Evolutionary conservation across 2,797 vertebrate genomes (phyloP), one percentile per base, ranked within the genome.

Genomic region (Eutrigla gurnardus): DNA sequence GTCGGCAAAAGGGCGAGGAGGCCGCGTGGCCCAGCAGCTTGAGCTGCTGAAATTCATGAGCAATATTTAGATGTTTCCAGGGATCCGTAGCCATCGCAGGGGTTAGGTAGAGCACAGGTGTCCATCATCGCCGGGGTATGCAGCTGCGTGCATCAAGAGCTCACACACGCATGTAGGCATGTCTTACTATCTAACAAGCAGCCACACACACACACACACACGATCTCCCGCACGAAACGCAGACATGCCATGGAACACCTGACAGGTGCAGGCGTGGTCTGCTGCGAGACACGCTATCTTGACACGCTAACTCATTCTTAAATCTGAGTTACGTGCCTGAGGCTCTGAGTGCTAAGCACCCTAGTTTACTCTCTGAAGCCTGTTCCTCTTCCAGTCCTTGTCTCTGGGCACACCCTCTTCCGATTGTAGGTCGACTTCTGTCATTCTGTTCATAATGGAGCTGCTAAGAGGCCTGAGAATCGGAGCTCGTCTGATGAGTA

Each of bases 281-380:
- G 60, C 88, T 83, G 88, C 86, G 60, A 94, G 87, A 94, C 94
- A 94, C 92, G 92, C 92, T 91, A 93, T 89, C 94, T 95, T 95
- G 91, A 95, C 95, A 96, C 94, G 95, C 95, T 92, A 95, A 93
- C 92, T 95, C 94, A 95, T 95, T 95, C 94, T 95, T 94, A 95
- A 95, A 96, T 94, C 88, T 89, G 87, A 83, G 90, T 71, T 91
- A 87, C 76, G 25, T 88, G 94, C 94, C 91, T 87, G 66, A 59
- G 90, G 94, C 90, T 45, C 59, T 65, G 64, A 88, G 84, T 57
- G 25, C 84, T 89, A 83, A 92, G 88, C 85, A 75, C 74, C 60
- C 73, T 71, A 55, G 87, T 89, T 92, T 83, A 85, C 90, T 87
- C 86, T 91, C 86, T 88, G 89, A 87, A 93, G 90, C 87, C 82